Evolutionary conservation across 2,888 invertebrate genomes (phyloP), one percentile per base, ranked within the genome.

Genomic region (Theodoxus fluviatilis): DNA sequence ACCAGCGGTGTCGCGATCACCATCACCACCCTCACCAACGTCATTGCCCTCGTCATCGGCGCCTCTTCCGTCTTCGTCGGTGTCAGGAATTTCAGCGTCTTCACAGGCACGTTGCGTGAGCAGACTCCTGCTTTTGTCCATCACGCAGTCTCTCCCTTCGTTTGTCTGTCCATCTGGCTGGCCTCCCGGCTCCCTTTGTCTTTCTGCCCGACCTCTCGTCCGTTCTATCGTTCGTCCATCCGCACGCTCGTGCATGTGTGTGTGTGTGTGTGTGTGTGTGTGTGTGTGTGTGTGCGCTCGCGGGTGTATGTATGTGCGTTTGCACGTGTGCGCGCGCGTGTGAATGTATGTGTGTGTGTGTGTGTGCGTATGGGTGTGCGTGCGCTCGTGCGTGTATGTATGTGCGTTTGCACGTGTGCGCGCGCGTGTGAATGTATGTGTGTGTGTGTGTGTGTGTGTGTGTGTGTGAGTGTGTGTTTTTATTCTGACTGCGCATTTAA

Each of bases 21-120:
- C n/a, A 81, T 81, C 49, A 81, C 79, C 0, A 75, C 80, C 49
- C 69, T 81, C 1, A 81, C 81, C 7, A 78, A 81, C 63, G 66
- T 80, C 33, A 67, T 80, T 7, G 78, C 80, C 7, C 80, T 81
- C 33, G 73, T 69, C 43, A 73, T 77, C 33, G 81, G 81, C 0
- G 35, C 74, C 25, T 57, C 59, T 6, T 72, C 79, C 1, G 67
- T 73, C 6, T 81, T 81, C 47, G 64, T 71, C 25, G 77, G 79
- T 70, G 79, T 81, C 7, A 52, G 78, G n/a, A 76, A 79, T 65
- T 81, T 81, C 69, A 81, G 80, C 47, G 68, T 79, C 18, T 81
- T 77, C 64, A 74, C 79, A 57, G 80, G 81, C 80, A 68, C 52
- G 72, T 55, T n/a, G n/a, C n/a, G n/a, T n/a, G n/a, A n/a, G n/a